Conservation (phyloP, 64 coral and sea anemone species). For the Anthopleura sola region DNA sequence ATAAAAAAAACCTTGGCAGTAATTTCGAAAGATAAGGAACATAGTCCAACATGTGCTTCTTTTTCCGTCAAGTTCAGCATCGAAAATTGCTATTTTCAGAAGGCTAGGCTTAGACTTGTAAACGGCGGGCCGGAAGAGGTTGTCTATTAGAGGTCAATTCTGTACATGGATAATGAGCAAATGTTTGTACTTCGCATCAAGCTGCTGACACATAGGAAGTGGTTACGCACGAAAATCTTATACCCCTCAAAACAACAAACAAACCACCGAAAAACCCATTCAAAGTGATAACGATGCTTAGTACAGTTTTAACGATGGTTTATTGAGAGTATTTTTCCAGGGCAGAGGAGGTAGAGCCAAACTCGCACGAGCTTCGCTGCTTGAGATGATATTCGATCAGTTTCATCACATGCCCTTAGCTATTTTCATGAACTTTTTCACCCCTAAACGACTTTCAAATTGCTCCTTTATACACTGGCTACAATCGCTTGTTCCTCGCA, state of each 20-base stretch:
- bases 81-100: constrained; percentile 12
- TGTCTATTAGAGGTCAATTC: not conserved
- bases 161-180: constrained; percentile 6
- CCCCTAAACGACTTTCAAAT: constrained; percentile 30
- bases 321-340: not conserved
- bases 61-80: not conserved
- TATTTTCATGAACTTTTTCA: constrained; percentile 10
- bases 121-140: not conserved
- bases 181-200: constrained; percentile 18
- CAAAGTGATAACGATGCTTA: not conserved
- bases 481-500: not conserved
- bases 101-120: constrained; percentile 7
- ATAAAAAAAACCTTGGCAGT: not conserved
- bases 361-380: not conserved
- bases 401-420: not conserved
- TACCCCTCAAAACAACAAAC: not conserved
- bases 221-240: not conserved
- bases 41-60: not conserved
- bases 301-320: not conserved
- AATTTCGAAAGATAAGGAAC: not conserved
- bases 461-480: constrained; percentile 5
- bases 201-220: constrained; percentile 16
- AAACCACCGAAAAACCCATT: not conserved
- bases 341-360: not conserved
- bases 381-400: constrained; percentile 3